phyloP scores from a whole-genome alignment of 2,888 invertebrate species.

The Beris chalybata region DNA sequence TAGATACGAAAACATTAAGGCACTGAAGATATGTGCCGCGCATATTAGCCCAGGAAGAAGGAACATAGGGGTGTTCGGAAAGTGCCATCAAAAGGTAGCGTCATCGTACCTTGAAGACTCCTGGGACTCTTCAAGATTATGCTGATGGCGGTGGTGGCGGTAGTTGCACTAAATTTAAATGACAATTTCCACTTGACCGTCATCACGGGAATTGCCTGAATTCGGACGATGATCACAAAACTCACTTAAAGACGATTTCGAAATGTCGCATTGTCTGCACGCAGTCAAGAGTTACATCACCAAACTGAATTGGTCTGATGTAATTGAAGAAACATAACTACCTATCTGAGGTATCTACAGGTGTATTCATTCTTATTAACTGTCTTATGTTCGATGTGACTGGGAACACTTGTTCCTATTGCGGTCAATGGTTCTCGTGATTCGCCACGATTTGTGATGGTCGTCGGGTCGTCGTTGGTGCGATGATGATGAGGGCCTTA shows the following conservation, averaged over 20 bases:
- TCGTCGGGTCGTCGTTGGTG: not conserved
- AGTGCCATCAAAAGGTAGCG: too few relatives aligned
- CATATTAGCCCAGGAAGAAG: too few relatives aligned
- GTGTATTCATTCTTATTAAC: slow-evolving; percentile 15
- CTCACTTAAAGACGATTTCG: slow-evolving; percentile 27
- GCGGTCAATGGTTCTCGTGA: slow-evolving; percentile 5
- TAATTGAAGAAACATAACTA: not conserved
- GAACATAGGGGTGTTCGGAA: too few relatives aligned
- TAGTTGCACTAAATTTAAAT: slow-evolving; percentile 27
- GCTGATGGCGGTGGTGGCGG: not conserved
- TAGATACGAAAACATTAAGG: too few relatives aligned
- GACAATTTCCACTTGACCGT: slow-evolving; percentile 6
- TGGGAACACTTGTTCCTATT: not conserved
- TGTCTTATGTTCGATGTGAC: slow-evolving; percentile 1
- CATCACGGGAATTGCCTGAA: not conserved
- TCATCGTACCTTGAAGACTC: too few relatives aligned
- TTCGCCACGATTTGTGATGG: slow-evolving; percentile 3
- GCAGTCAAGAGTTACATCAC: slow-evolving; percentile 25
- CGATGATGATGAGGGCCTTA: slow-evolving; percentile 4
- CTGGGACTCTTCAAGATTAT: not conserved
- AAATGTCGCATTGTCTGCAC: slow-evolving; percentile 27
- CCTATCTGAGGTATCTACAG: slow-evolving; percentile 6
- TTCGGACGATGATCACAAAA: slow-evolving; percentile 26
- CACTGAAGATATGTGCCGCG: too few relatives aligned
- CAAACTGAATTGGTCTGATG: slow-evolving; percentile 4